Percentiles rank a stretch among this genome's conserved stretches.
Conservation (phyloP, 2,113 vertebrate species). For the Furnarius figulus region DNA sequence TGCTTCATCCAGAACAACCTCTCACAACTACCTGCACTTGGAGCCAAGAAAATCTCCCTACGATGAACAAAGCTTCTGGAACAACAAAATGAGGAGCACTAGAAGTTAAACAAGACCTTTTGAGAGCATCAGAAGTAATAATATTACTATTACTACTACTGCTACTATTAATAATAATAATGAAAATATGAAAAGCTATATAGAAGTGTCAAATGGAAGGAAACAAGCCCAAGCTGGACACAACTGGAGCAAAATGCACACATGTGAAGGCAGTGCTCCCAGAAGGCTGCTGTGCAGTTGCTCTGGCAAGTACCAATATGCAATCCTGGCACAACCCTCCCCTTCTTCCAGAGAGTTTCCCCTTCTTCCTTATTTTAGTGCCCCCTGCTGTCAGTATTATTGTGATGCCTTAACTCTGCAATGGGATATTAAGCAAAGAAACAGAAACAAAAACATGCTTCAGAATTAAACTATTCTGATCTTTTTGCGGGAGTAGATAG, state of each 20-base stretch:
- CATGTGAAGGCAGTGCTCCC: not conserved
- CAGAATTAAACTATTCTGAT: not conserved
- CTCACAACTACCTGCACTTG: not conserved
- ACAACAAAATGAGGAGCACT: not conserved
- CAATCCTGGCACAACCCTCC: not conserved
- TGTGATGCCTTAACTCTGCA: not conserved
- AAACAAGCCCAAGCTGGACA: not conserved
- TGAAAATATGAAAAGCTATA: not conserved
- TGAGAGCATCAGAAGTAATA: not conserved
- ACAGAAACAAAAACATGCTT: not conserved
- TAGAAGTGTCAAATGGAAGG: not conserved
- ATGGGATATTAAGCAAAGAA: not conserved
- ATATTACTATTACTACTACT: not conserved
- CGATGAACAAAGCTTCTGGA: not conserved
- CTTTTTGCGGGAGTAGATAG: not conserved
- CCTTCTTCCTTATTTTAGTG: not conserved
- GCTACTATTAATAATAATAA: not conserved
- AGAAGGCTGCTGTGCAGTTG: not conserved
- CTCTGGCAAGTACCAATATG: not conserved
- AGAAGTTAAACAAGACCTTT: not conserved
- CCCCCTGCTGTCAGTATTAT: not conserved
- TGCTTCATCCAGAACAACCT: not conserved
- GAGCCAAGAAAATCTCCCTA: not conserved
- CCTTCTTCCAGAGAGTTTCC: not conserved
- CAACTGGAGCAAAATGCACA: accelerated